Conservation (phyloP, 2,113 vertebrate genomes). For the Taxidea taxus region DNA sequence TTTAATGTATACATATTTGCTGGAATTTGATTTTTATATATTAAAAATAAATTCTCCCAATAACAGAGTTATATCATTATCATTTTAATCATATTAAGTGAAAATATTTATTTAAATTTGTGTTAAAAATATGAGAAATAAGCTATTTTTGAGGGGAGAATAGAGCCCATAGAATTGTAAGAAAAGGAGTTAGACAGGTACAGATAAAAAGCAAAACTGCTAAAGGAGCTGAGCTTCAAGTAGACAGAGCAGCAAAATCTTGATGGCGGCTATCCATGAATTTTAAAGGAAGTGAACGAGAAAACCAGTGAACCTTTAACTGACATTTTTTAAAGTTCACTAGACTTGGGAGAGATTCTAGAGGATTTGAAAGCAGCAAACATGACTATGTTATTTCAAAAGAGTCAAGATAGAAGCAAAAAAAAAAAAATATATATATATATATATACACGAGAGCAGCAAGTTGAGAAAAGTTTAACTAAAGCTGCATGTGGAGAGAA, state of each 20-base stretch:
- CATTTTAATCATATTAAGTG: background rate
- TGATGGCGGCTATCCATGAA: constrained; percentile 66
- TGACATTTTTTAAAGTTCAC: constrained; percentile 83
- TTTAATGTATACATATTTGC: background rate
- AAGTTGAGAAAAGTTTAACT: constrained; percentile 20
- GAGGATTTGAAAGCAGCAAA: constrained; percentile 80
- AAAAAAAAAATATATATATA: background rate
- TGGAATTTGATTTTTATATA: background rate
- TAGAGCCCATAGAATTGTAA: constrained; percentile 20
- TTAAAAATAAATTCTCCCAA: background rate
- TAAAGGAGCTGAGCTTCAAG: background rate
- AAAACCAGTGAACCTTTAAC: constrained; percentile 82
- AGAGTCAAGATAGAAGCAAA: constrained; percentile 65
- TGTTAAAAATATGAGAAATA: background rate
- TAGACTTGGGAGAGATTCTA: constrained; percentile 78
- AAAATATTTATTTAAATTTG: constrained; percentile 10
- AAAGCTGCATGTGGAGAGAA: background rate
- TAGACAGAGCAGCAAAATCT: constrained; percentile 29
- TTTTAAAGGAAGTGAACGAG: constrained; percentile 77
- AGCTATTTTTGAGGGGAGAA: background rate
- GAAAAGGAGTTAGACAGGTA: constrained; percentile 35
- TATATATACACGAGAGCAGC: background rate
- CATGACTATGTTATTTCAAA: constrained; percentile 77
- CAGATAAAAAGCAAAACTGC: constrained; percentile 58
- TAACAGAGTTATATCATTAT: background rate